These are phyloP conservation scores for Melitaea athalia DNA, from an alignment of 2,888 invertebrate genomes.

Conservation along the genomic window DNA sequence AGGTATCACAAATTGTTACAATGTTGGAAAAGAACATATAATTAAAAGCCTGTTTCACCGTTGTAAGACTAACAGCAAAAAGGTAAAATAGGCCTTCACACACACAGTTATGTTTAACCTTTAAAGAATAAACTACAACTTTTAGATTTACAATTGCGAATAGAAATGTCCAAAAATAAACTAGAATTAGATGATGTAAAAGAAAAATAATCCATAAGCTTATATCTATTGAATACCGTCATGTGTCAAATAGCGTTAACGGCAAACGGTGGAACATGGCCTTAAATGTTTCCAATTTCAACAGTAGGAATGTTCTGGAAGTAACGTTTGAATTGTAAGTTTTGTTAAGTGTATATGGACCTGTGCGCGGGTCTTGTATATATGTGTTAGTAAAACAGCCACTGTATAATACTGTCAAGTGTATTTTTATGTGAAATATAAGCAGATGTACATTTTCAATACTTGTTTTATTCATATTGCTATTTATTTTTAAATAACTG, in stretches of 20 bases:
- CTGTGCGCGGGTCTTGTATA: constrained; percentile 45
- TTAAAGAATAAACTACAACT: too few relatives aligned
- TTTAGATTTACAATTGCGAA: too few relatives aligned
- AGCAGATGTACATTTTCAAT: constrained; percentile 72
- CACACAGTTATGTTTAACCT: too few relatives aligned
- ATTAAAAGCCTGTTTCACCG: background rate
- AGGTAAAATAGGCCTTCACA: too few relatives aligned
- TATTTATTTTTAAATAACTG: background rate
- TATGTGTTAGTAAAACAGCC: constrained; percentile 53
- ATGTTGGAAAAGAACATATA: background rate
- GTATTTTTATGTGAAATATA: constrained; percentile 79
- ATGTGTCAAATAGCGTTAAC: too few relatives aligned
- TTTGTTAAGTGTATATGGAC: background rate
- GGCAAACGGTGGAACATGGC: too few relatives aligned
- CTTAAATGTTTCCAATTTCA: too few relatives aligned
- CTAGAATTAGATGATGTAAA: too few relatives aligned
- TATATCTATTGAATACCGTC: too few relatives aligned
- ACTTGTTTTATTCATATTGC: constrained; percentile 64
- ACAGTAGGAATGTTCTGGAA: background rate
- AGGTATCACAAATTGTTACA: background rate
- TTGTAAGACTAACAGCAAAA: background rate
- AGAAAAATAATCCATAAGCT: too few relatives aligned
- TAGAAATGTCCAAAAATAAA: too few relatives aligned
- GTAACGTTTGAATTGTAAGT: constrained; percentile 8
- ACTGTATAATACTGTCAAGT: constrained; percentile 64